Base-by-base conservation (phyloP, 2,888 invertebrate genomes). In the Alentia gelatinosa region DNA sequence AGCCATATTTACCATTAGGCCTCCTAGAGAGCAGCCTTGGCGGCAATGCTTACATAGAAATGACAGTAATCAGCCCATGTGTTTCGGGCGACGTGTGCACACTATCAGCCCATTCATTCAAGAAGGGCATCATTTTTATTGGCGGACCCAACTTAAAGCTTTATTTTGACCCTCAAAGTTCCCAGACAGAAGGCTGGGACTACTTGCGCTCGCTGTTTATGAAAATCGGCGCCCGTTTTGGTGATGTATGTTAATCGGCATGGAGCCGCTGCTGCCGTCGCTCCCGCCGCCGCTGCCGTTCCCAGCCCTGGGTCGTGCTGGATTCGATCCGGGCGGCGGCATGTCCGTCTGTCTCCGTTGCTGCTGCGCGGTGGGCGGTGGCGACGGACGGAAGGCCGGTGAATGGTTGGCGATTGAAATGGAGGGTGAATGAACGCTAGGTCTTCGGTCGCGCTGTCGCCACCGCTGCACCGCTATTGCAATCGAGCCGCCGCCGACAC, bases 211-310 rank as follows among this genome's bases (percentile, higher is more conserved):
- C 12, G 50, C 86, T 86, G 86, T 47, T 86, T 86, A 86, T 86
- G 86, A 86, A 86, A 86, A 86, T 86, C 26, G 86, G 30, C 33
- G 47, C 86, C 86, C 50, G 86, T 42, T 86, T 86, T 86, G 47
- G 23, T 86, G 86, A 86, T 86, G 86, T 86, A 86, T 86, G 86
- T 47, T 47, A 86, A 86, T 86, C 50, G 42, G 42, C 12, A n/a
- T 15, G 7, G 47, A 35, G 42, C 47, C 83, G 35, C 74, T n/a
- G 26, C 83, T 30, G 1, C 83, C 42, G 12, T 4, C 42, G 15
- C 35, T 83, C 83, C 37, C 42, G 12, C 74, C 30, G 12, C 26
- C 30, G 12, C 83, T 83, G 26, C 83, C 26, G 15, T 12, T 83
- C 37, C 83, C 12, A 26, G 39, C 42, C 7, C 26, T 3, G 26